phyloP scores from a whole-genome alignment of 2,888 invertebrate genomes.

The Drosophila putrida region DNA sequence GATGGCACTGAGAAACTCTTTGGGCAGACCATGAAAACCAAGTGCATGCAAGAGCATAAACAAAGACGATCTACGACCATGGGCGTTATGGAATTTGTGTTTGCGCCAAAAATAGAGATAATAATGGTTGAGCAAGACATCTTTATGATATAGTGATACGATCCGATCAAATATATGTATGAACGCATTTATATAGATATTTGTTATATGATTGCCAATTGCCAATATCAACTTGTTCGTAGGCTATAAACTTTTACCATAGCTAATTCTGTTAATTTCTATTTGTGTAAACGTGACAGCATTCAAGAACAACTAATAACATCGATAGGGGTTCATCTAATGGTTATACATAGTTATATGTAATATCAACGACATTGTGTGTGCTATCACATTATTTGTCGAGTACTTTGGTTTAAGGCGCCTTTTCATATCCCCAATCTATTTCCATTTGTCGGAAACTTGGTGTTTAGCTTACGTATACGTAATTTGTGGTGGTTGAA shows the following conservation, averaged over 20 bases:
- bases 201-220: constrained; percentile 6
- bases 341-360: background rate
- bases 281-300: constrained; percentile 41
- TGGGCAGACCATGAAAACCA: constrained; percentile 50
- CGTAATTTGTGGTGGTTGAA: constrained; percentile 14
- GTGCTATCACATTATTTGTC: constrained; percentile 39
- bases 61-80: constrained; percentile 48
- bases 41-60: constrained; percentile 54
- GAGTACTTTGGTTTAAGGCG: constrained; percentile 24
- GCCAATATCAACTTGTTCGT: constrained; percentile 17
- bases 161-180: constrained; percentile 2
- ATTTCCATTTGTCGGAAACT: constrained; percentile 8
- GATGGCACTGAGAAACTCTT: constrained; percentile 48
- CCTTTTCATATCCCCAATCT: constrained; percentile 14
- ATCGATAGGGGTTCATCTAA: constrained; percentile 38
- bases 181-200: background rate
- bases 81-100: constrained; percentile 41
- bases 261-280: constrained; percentile 18
- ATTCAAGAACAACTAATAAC: constrained; percentile 18
- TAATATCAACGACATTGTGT: constrained; percentile 32
- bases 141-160: constrained; percentile 21
- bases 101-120: constrained; percentile 42
- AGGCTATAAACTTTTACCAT: constrained; percentile 16
- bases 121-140: constrained; percentile 24
- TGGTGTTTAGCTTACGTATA: constrained; percentile 27